Percentiles rank a stretch among this genome's conserved stretches.
Conservation (phyloP, 2,113 vertebrate species). For the Gavia stellata region DNA sequence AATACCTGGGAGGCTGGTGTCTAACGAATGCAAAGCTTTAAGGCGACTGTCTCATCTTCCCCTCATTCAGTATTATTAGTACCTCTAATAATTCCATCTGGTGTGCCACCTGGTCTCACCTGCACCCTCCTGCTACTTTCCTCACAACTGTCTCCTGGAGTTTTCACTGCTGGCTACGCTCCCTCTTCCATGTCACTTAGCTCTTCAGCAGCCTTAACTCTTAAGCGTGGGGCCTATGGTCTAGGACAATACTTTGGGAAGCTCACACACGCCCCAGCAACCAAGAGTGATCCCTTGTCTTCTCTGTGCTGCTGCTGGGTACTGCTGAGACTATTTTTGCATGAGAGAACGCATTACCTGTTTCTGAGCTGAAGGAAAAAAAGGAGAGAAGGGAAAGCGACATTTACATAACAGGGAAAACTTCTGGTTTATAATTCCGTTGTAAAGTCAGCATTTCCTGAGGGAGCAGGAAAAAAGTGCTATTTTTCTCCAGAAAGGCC, state of each 20-base stretch:
- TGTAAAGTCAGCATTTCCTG: not conserved
- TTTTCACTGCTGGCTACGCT: not conserved
- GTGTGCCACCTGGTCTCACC: no score
- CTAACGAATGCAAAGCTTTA: not conserved
- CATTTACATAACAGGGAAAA: not conserved
- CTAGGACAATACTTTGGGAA: not conserved
- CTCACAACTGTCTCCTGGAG: not conserved
- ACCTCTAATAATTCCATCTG: not conserved
- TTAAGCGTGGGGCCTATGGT: fast-evolving
- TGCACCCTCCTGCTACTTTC: not conserved
- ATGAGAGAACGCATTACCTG: fast-evolving
- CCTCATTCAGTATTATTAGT: not conserved
- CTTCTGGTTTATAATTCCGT: not conserved
- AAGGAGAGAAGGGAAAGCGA: not conserved
- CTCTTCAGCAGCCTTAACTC: not conserved
- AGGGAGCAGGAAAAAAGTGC: not conserved
- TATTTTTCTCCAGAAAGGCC: not conserved
- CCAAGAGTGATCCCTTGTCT: fast-evolving
- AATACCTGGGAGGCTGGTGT: not conserved
- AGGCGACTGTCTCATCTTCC: not conserved
- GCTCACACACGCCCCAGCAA: not conserved
- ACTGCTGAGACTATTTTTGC: not conserved
- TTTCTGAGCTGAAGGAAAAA: not conserved
- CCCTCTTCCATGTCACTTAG: not conserved
- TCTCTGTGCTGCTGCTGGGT: not conserved